Evolutionary conservation across 2,888 invertebrate genomes (phyloP).

Genomic region (Agrotis puta): DNA sequence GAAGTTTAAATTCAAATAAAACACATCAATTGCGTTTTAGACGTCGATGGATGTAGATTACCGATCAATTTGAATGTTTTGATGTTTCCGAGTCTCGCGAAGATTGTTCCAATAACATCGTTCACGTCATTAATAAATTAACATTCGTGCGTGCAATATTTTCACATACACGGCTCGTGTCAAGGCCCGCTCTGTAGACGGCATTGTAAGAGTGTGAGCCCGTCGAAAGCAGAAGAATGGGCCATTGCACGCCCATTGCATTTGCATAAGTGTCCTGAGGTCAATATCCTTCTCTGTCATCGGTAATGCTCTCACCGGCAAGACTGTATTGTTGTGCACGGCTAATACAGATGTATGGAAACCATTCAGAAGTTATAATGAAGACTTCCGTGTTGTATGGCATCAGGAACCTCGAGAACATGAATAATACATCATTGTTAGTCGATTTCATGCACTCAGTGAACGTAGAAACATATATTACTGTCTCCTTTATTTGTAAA

Average conservation of each 20-base stretch:
- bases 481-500: constrained; percentile 37
- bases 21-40: constrained; percentile 23
- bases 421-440: constrained; percentile 45
- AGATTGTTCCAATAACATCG: constrained; percentile 55
- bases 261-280: constrained; percentile 84
- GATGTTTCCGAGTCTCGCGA: constrained; percentile 38
- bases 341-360: constrained; percentile 52
- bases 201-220: constrained; percentile 64
- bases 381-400: constrained; percentile 48
- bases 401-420: constrained; percentile 30
- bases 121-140: constrained; percentile 59
- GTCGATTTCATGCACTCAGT: constrained; percentile 27
- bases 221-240: constrained; percentile 83
- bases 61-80: constrained; percentile 37
- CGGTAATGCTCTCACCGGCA: constrained; percentile 66
- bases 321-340: constrained; percentile 53
- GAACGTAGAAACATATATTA: constrained; percentile 31
- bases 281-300: constrained; percentile 80
- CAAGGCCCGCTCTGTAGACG: constrained; percentile 49
- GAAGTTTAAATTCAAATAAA: constrained; percentile 12
- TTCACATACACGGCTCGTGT: constrained; percentile 51
- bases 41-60: constrained; percentile 44
- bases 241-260: constrained; percentile 78
- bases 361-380: constrained; percentile 52
- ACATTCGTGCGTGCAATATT: constrained; percentile 50